These are phyloP conservation scores for Julus scandinavius DNA, from an alignment of 2,888 invertebrate species.

Conservation along the genomic window DNA sequence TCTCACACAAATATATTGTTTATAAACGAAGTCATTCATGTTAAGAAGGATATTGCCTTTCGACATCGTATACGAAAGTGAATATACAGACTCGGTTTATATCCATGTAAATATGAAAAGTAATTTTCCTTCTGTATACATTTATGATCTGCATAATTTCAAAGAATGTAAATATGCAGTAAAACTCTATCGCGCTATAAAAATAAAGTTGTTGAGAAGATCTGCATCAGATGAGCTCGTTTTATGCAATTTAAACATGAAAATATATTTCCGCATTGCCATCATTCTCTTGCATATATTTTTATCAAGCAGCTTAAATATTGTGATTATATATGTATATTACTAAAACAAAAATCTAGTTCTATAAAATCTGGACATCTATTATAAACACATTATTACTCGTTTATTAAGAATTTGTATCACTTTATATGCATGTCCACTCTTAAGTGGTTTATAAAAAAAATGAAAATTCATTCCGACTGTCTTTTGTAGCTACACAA, in stretches of 20 bases:
- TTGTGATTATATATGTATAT: not conserved
- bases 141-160: slow-evolving; percentile 5
- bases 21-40: not conserved
- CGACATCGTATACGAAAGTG: not conserved
- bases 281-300: not conserved
- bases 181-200: slow-evolving; percentile 16
- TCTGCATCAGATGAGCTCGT: not conserved
- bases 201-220: not conserved
- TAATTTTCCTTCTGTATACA: not conserved
- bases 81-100: not conserved
- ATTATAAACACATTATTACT: not conserved
- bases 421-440: not conserved
- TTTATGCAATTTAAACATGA: not conserved
- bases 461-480: not conserved
- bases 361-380: not conserved
- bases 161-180: slow-evolving; percentile 1
- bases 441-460: too few species aligned
- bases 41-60: slow-evolving; percentile 5
- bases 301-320: not conserved
- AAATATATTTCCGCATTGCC: slow-evolving; percentile 2
- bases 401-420: not conserved
- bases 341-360: not conserved
- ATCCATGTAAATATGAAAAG: slow-evolving; percentile 29
- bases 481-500: not conserved
- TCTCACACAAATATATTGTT: slow-evolving; percentile 5